phyloP scores from a whole-genome alignment of 1,140 invertebrate species.

The Acromyrmex heyeri region DNA sequence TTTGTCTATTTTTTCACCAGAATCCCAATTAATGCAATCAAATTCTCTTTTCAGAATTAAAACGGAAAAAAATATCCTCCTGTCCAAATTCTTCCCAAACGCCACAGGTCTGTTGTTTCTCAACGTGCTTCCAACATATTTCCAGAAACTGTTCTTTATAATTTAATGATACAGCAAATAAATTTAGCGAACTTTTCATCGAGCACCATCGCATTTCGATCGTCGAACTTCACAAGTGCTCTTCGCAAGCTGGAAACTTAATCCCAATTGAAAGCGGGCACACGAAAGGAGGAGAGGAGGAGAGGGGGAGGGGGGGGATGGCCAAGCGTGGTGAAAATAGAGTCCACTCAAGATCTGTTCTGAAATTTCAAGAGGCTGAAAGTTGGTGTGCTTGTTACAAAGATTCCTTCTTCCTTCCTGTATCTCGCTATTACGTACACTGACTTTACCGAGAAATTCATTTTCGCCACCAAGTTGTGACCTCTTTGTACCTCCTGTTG shows the following conservation, averaged over 20 bases:
- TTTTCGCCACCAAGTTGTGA: background rate
- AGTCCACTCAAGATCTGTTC: constrained; percentile 45
- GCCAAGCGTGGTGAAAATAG: constrained; percentile 55
- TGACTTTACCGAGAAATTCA: constrained; percentile 26
- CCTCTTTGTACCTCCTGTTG: constrained; percentile 20
- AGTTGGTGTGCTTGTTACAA: constrained; percentile 31
- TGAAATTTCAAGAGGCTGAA: constrained; percentile 50
- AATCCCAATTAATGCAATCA: no score
- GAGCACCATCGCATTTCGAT: constrained; percentile 21
- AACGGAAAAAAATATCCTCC: background rate
- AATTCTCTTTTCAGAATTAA: background rate
- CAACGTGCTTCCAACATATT: background rate
- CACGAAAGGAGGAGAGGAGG: no score
- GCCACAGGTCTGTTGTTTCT: background rate
- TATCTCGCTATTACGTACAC: background rate
- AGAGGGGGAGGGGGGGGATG: background rate
- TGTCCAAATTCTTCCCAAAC: background rate
- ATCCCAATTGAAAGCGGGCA: constrained; percentile 46
- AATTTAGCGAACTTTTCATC: background rate
- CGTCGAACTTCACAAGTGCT: constrained; percentile 17
- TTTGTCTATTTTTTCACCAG: no score
- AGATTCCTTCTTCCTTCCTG: background rate
- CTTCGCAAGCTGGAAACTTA: constrained; percentile 29
- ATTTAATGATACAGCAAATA: constrained; percentile 26
- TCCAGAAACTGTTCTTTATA: background rate